Conservation (phyloP, 2,888 invertebrate genomes). For the Morinoia aosen region DNA sequence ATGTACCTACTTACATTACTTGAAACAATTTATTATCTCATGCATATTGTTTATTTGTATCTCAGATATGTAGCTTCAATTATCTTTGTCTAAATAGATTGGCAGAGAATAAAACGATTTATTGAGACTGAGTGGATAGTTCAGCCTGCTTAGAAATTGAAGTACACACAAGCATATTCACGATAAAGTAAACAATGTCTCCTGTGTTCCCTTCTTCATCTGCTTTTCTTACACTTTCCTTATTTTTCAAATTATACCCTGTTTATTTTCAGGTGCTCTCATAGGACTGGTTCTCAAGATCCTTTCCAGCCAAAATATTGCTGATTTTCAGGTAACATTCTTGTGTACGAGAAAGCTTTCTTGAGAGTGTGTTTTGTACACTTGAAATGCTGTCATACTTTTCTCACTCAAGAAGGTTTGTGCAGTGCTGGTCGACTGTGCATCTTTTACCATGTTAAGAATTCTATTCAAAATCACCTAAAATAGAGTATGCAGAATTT, state of each 20-base stretch:
- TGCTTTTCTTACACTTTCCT: not conserved
- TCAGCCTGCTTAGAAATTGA: not conserved
- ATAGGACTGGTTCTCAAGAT: conserved; percentile 92
- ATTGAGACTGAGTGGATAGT: not conserved
- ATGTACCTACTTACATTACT: too few species aligned
- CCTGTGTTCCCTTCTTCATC: not conserved
- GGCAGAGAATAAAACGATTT: not conserved
- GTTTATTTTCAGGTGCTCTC: conserved; percentile 79
- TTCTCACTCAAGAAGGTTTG: too few species aligned
- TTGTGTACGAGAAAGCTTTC: not conserved
- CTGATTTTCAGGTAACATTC: conserved; percentile 83
- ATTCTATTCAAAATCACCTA: too few species aligned
- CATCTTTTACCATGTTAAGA: too few species aligned
- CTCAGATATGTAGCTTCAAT: too few species aligned
- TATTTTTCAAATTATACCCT: not conserved
- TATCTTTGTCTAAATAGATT: not conserved
- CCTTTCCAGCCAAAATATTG: conserved; percentile 88
- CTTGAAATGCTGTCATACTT: too few species aligned
- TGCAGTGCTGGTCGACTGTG: too few species aligned
- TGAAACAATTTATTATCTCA: not conserved
- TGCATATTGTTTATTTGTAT: not conserved
- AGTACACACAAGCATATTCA: not conserved
- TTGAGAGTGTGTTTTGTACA: too few species aligned
- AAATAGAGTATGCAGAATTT: too few species aligned
- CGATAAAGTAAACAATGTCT: not conserved